These are phyloP conservation scores for Cervus canadensis DNA, from an alignment of 2,113 vertebrate genomes.

Conservation along the genomic window DNA sequence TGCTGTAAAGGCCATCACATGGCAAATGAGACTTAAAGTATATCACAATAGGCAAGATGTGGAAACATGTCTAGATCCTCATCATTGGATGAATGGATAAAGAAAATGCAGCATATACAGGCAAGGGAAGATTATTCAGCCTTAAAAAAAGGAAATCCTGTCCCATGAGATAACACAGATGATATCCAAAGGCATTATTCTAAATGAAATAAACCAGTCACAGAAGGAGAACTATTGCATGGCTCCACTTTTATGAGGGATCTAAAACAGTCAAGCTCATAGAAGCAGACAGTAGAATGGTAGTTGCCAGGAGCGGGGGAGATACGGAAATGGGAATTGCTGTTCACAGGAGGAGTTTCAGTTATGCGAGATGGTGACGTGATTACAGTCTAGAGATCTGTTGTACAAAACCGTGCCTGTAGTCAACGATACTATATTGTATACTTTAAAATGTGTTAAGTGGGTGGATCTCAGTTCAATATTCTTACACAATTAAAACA, in stretches of 20 bases:
- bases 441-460: not conserved
- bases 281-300: not conserved
- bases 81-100: not conserved
- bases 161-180: not conserved
- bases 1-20: not conserved
- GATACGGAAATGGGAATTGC: not conserved
- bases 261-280: not conserved
- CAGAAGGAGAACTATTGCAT: not conserved
- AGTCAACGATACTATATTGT: not conserved
- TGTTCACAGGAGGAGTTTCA: not conserved
- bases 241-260: not conserved
- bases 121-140: not conserved
- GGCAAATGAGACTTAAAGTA: not conserved
- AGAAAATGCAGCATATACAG: not conserved
- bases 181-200: not conserved
- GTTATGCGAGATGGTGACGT: rapidly evolving
- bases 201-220: not conserved
- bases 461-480: not conserved
- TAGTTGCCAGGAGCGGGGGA: not conserved
- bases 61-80: not conserved
- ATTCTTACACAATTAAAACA: not conserved
- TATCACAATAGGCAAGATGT: not conserved
- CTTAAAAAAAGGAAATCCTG: not conserved
- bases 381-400: not conserved
- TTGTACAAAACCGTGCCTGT: not conserved